Evolutionary conservation across 2,888 invertebrate species (phyloP).

Genomic region (Dorcus hopei): DNA sequence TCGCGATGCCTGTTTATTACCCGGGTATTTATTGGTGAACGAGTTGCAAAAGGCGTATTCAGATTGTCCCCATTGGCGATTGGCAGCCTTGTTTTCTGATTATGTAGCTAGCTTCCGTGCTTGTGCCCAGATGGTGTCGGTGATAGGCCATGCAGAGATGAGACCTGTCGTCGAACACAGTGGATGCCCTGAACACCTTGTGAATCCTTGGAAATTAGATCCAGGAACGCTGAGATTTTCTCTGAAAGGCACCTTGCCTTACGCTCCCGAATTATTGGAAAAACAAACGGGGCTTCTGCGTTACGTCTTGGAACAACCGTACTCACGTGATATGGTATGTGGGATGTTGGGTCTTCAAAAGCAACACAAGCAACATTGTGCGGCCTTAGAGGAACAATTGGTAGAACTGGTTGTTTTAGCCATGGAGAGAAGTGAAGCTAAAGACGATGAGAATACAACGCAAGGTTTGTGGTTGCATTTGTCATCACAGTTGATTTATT

Average conservation of each 20-base stretch:
- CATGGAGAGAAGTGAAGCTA: conserved; percentile 85
- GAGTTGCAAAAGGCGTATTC: conserved; percentile 89
- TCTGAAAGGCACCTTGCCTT: conserved; percentile 78
- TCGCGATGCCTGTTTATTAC: conserved; percentile 84
- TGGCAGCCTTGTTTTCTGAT: conserved; percentile 79
- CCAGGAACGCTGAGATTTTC: conserved; percentile 70
- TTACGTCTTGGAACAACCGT: conserved; percentile 92
- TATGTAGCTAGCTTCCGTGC: conserved; percentile 91
- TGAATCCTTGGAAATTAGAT: conserved; percentile 92
- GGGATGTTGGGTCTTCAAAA: conserved; percentile 92
- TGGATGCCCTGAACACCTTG: conserved; percentile 83
- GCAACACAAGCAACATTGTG: conserved; percentile 69
- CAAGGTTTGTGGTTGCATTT: conserved; percentile 91
- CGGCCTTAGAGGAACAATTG: conserved; percentile 87
- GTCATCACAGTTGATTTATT: conserved; percentile 91
- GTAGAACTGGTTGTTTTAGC: conserved; percentile 88
- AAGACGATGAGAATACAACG: conserved; percentile 57
- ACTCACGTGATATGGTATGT: conserved; percentile 94
- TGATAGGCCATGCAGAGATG: conserved; percentile 86
- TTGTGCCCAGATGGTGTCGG: conserved; percentile 94
- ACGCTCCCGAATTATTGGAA: conserved; percentile 80
- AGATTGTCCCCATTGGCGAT: conserved; percentile 91
- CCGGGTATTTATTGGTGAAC: conserved; percentile 92
- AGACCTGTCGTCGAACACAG: conserved; percentile 92
- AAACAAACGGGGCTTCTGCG: conserved; percentile 84